Conservation (phyloP, 2,888 invertebrate genomes). For the Sphecodes monilicornis region DNA sequence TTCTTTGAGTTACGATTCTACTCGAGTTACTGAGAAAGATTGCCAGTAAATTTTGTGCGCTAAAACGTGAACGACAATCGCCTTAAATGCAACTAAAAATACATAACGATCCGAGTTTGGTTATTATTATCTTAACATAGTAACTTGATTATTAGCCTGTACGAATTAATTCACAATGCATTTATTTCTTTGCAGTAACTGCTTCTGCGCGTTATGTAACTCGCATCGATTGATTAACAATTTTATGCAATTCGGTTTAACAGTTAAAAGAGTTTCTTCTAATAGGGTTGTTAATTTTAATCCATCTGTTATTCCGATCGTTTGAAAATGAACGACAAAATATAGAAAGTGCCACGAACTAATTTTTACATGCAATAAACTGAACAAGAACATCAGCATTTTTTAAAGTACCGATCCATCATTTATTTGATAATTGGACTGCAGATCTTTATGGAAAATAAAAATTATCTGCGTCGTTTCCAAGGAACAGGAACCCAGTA, state of each 20-base stretch:
- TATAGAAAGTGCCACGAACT: no score
- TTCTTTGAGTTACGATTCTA: background rate
- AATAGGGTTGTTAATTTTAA: background rate
- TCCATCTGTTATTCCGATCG: background rate
- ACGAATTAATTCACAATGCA: background rate
- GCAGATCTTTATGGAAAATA: no score
- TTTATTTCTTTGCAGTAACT: no score
- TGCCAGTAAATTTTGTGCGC: background rate
- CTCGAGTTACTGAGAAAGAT: background rate
- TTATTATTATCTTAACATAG: background rate
- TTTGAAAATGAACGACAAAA: no score
- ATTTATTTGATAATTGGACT: no score
- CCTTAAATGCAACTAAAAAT: background rate
- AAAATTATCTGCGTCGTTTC: no score
- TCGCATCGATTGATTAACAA: background rate
- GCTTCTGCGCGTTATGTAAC: no score
- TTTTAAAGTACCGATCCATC: no score
- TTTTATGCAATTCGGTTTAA: background rate
- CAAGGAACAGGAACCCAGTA: no score
- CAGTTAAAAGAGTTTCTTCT: background rate
- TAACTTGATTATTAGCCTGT: background rate
- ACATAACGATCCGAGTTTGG: background rate
- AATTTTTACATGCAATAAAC: no score
- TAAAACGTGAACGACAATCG: background rate
- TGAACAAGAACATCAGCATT: no score